Base-by-base conservation (phyloP, 35 echinoderm and acorn worm species). In the Ptychodera flava region DNA sequence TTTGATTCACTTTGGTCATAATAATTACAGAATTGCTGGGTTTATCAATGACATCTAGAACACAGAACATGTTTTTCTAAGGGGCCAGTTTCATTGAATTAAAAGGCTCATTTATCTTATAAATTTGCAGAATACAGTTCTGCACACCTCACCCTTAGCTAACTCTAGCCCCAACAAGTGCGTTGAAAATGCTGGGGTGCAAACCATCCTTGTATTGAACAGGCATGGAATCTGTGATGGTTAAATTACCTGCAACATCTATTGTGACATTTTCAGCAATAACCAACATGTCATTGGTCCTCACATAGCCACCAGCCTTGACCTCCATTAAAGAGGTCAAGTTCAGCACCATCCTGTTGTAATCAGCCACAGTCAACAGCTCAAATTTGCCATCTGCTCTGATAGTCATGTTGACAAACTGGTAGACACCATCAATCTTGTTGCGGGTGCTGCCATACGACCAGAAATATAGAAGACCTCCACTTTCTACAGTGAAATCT, bases 241-340 rank as follows among this genome's bases (percentile, higher is more conserved):
- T 64, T 12, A 64, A 64, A 6, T 64, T 88, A 95, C 94, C 94
- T 87, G 94, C 88, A 29, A 88, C 88, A 92, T 95, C 94, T 77
- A 95, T 90, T 0, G 94, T 95, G 0, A 95, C 36, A 87, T 92
- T 89, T 33, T 92, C 88, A 36, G 94, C 88, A 36, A 85, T 84
- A 16, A 95, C 80, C 32, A 82, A 64, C 37, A 95, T 37, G 37
- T 86, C 84, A 37, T 95, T 95, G 10, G 94, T 92, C 78, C 85
- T 86, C 15, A 95, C 90, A 22, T 90, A 86, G 35, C 94, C 94
- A 32, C 94, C 91, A 81, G 90, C 94, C 32, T 95, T 92, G 16
- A 95, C 87, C 15, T 84, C 75, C 6, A 64, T 6, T 16, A 95
- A 87, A 77, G 45, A 77, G 30, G 36, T 89, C n/a, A n/a, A n/a